These are phyloP conservation scores for Nemotelus pantherinus DNA, from an alignment of 2,888 invertebrate species.

Conservation along the genomic window DNA sequence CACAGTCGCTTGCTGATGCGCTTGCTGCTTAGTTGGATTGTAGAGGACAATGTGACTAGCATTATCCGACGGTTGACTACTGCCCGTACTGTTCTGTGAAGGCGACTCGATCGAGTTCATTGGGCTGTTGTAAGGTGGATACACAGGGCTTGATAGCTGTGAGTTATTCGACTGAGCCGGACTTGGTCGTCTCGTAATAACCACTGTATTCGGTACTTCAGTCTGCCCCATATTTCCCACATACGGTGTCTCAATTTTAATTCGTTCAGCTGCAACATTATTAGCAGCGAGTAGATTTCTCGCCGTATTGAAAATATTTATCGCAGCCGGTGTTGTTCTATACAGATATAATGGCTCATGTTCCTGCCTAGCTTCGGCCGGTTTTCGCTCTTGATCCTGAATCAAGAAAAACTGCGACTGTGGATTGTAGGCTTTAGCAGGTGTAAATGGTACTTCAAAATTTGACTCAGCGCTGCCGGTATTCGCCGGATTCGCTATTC, in stretches of 20 bases:
- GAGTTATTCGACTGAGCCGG: constrained; percentile 76
- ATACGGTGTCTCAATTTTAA: constrained; percentile 42
- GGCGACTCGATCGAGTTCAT: constrained; percentile 80
- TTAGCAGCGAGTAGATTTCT: constrained; percentile 28
- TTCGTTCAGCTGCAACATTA: constrained; percentile 36
- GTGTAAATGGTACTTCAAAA: constrained; percentile 55
- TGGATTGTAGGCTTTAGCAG: constrained; percentile 58
- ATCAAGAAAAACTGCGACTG: constrained; percentile 36
- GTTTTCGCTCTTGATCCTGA: constrained; percentile 21
- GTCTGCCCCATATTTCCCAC: constrained; percentile 60
- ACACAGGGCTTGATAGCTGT: constrained; percentile 81
- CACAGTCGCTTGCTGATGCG: constrained; percentile 66
- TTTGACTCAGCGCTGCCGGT: constrained; percentile 14
- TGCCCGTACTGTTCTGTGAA: constrained; percentile 69
- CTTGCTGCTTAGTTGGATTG: constrained; percentile 55
- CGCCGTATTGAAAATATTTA: constrained; percentile 32
- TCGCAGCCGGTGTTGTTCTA: constrained; percentile 30
- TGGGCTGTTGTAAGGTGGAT: constrained; percentile 86
- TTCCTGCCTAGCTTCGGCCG: constrained; percentile 16
- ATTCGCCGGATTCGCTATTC: constrained; percentile 32
- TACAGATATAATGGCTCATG: constrained; percentile 35
- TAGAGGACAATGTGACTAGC: constrained; percentile 56
- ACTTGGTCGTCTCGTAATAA: constrained; percentile 75
- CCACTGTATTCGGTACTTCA: constrained; percentile 67
- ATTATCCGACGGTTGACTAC: constrained; percentile 42